Conservation (phyloP, 1,140 invertebrate species). For the Drosophila ironensis region DNA sequence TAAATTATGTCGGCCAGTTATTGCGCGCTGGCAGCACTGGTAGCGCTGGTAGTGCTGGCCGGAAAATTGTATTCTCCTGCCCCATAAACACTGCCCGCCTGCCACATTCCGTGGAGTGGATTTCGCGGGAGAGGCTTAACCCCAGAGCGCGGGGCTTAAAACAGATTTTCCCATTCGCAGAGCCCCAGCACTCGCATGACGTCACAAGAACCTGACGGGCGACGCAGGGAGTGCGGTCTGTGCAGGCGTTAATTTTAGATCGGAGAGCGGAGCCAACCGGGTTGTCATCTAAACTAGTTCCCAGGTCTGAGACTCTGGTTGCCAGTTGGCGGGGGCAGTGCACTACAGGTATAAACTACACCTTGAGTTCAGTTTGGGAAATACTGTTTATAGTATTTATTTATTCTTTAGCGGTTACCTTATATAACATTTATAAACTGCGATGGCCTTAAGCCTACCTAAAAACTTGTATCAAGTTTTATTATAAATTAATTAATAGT, state of each 20-base stretch:
- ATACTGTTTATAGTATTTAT: too few relatives aligned
- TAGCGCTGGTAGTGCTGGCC: too few relatives aligned
- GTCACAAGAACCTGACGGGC: constrained; percentile 2
- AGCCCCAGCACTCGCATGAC: constrained; percentile 11
- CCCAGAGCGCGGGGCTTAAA: constrained; percentile 12
- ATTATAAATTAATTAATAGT: too few relatives aligned
- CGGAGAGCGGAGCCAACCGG: not conserved
- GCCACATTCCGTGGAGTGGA: constrained; percentile 13
- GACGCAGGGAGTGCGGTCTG: not conserved
- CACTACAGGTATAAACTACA: too few relatives aligned
- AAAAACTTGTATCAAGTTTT: too few relatives aligned
- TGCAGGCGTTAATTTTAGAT: constrained; percentile 15
- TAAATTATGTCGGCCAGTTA: constrained; percentile 52
- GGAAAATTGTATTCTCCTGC: constrained; percentile 15
- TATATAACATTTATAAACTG: too few relatives aligned
- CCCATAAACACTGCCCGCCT: constrained; percentile 15
- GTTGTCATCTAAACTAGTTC: constrained; percentile 21
- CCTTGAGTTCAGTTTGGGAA: too few relatives aligned
- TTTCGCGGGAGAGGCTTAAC: constrained; percentile 24
- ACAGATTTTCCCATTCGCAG: constrained; percentile 10
- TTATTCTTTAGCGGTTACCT: too few relatives aligned
- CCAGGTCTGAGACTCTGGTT: not conserved
- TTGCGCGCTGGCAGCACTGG: constrained; percentile 3
- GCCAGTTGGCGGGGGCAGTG: too few relatives aligned
- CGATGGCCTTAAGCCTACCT: too few relatives aligned